These are phyloP conservation scores for Remorina albescens DNA, from an alignment of 2,797 vertebrate genomes.

Conservation along the genomic window DNA sequence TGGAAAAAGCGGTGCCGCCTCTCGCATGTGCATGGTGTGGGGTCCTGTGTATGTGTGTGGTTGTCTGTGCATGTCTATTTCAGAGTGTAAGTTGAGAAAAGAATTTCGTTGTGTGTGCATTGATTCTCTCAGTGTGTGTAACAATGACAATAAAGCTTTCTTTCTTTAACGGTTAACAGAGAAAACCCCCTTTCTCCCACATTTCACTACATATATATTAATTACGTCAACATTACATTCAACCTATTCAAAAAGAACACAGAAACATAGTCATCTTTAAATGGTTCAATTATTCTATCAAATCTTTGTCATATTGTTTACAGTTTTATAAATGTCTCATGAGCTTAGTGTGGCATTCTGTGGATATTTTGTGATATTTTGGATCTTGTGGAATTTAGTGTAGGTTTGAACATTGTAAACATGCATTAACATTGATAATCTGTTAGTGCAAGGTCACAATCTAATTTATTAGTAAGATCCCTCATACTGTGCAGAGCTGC, in stretches of 20 bases:
- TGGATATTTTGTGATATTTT: neutral
- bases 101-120: too few species aligned
- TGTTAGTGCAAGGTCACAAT: neutral
- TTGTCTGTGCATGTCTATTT: too few species aligned
- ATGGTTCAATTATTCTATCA: neutral
- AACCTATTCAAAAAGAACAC: neutral
- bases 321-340: neutral
- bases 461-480: neutral
- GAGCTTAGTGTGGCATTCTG: neutral
- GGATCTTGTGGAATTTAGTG: too few species aligned
- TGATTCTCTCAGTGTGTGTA: too few species aligned
- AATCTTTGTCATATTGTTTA: too few species aligned
- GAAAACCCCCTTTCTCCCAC: neutral
- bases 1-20: too few species aligned
- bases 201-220: neutral
- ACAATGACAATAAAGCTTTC: too few species aligned
- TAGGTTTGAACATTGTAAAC: neutral
- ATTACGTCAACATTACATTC: neutral
- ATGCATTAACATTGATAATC: neutral
- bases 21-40: too few species aligned
- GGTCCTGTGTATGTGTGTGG: too few species aligned
- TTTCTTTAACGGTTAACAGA: neutral
- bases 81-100: too few species aligned
- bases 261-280: slow-evolving; percentile 3
- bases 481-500: neutral